Base-by-base conservation (phyloP, 2,888 invertebrate genomes). In the Hydropsyche betteni region DNA sequence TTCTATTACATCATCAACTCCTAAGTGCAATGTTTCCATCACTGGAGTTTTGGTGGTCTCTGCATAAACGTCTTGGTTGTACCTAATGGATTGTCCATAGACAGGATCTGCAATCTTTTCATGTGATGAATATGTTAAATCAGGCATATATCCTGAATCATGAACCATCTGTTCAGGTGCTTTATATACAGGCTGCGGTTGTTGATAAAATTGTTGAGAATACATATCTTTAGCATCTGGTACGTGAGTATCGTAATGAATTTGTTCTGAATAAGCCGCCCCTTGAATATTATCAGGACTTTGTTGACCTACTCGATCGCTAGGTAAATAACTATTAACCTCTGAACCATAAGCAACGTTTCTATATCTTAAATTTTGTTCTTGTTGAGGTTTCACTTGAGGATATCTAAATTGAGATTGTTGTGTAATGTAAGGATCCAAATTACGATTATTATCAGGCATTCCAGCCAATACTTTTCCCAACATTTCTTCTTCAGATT, bases 401-500 rank as follows among this genome's bases (percentile, higher is more conserved):
- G 80, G 86, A 87, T 80, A 86, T 83, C 64, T 85, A 80, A 75
- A 86, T 83, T 64, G 79, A 33, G 80, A 75, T 83, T 87, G 87
- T 34, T 83, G 85, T 44, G 44, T 44, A 64, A 85, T 85, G 77
- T 87, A 86, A 5, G 87, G 87, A 58, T 88, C 88, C 0, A 87
- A 81, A 80, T 83, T 78, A 80, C 82, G 38, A 80, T 88, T 83
- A 79, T 86, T 83, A 34, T 85, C 84, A 8, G 89, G 90, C 90
- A 91, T 91, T 34, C 93, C 92, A 72, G 92, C 91, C 73, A 93
- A 86, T 0, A 93, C 92, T 81, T 93, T 92, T 12, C 92, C 92
- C 44, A 93, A 88, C 81, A 93, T 91, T 82, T 93, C 93, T 84
- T 93, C 93, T 83, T 94, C 94, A 8, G 90, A 90, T 82, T 93